Evolutionary conservation across 2,113 vertebrate genomes (phyloP).

Genomic region (Semnornis frantzii): DNA sequence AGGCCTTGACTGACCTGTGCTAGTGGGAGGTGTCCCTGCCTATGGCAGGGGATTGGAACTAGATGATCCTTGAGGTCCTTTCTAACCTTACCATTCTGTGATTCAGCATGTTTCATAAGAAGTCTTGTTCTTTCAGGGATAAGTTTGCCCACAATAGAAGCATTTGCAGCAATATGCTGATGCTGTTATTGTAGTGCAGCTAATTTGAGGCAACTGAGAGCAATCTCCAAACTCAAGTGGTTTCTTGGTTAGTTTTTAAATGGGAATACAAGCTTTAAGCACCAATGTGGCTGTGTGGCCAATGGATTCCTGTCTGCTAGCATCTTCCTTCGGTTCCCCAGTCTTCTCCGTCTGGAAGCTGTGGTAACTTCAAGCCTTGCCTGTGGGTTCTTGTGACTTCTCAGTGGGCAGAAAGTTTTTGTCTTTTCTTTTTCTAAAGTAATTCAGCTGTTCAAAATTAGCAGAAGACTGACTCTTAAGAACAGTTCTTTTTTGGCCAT

Average conservation of each 20-base stretch:
- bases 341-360: background rate
- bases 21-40: no score
- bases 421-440: background rate
- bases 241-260: background rate
- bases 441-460: background rate
- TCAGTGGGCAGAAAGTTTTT: background rate
- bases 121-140: background rate
- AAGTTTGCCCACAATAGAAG: background rate
- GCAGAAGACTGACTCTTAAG: rapidly evolving
- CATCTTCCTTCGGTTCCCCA: background rate
- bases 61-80: no score
- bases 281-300: background rate
- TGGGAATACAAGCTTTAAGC: background rate
- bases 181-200: background rate
- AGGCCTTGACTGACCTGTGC: no score
- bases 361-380: background rate
- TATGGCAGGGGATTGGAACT: no score
- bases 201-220: background rate
- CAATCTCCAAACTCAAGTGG: background rate
- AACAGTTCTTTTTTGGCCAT: background rate
- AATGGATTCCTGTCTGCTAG: background rate
- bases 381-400: background rate
- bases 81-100: background rate
- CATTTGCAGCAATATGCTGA: background rate
- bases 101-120: background rate